Evolutionary conservation across 2,113 vertebrate species (phyloP), one percentile per base, ranked within the genome.

Genomic region (Sylvilagus bachmani): DNA sequence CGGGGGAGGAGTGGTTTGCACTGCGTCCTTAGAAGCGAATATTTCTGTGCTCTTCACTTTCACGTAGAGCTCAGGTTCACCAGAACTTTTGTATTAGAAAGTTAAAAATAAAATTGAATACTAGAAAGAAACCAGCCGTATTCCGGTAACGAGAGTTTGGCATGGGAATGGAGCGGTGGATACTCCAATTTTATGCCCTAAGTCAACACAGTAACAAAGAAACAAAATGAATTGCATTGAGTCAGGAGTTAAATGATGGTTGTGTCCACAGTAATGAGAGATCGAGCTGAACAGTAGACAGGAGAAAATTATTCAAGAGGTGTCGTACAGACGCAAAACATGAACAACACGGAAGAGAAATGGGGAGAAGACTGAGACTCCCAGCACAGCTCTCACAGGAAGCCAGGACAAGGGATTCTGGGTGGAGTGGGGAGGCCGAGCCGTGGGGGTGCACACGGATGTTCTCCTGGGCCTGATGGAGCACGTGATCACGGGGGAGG

Each of bases 81-180:
- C n/a, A 33, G 31, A 62, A 2, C 22, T 79, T 1, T 13, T 49
- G 13, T 33, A 77, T 55, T 17, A 77, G 66, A 77, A 22, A 58
- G 36, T 6, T 10, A 4, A 44, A 58, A 71, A 31, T 13, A 25
- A 44, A 67, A 74, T 9, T 8, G 25, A 67, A 27, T 49, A 58
- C 53, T 19, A 11, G 2, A n/a, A 44, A 25, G 3, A 25, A 82
- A 51, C 22, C 6, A 2, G 24, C 1, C 1, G 10, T 16, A 11
- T 53, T 70, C 10, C 2, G 62, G 29, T 33, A 75, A 69, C 36
- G n/a, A 51, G 27, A 64, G 0, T 31, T 10, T 31, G 69, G 14
- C 3, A 24, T 53, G 21, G 55, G 13, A 29, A 75, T 67, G 17
- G 27, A 51, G 25, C 6, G 29, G 8, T 11, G 33, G 7, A 27